Evolutionary conservation across 2,888 invertebrate species (phyloP), one percentile per base, ranked within the genome.

Genomic region (Tinea trinotella): DNA sequence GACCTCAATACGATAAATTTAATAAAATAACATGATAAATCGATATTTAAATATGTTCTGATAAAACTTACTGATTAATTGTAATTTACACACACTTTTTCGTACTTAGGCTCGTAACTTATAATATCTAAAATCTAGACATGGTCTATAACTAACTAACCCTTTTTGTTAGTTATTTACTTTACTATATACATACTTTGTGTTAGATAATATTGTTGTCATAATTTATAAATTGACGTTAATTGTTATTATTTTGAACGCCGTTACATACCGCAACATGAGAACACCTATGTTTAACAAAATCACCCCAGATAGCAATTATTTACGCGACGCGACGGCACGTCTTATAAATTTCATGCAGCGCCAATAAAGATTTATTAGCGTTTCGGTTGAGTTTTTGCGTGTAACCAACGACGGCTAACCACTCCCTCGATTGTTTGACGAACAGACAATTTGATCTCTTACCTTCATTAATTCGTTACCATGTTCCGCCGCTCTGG

Each of bases 371-470:
- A 55, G 56, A 57, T 56, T 56, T 59, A 56, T 56, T 22, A 55
- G 44, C 36, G 53, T 24, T 54, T 52, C 54, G 40, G 40, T 40
- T 20, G 53, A 6, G 36, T 55, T 48, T 52, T 56, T 49, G 49
- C 24, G 40, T 56, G 49, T 44, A 12, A 36, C 36, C 36, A 12
- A 36, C 36, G 30, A n/a, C n/a, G n/a, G n/a, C n/a, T n/a, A 35
- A 53, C 54, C 59, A 48, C 59, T 36, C 59, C 59, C 55, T 55
- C 55, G 57, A 58, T 57, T 59, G 57, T 59, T 56, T 53, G 34
- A 22, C 49, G 52, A 5, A 13, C 13, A 15, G 30, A 58, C 50
- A 34, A 53, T 56, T 53, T 52, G 57, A 22, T 24, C 36, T 54
- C 54, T 50, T 54, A 52, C 54, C 52, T 35, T 48, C 58, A 56